These are phyloP conservation scores for Hylia prasina DNA, from an alignment of 2,113 vertebrate genomes.

Conservation along the genomic window DNA sequence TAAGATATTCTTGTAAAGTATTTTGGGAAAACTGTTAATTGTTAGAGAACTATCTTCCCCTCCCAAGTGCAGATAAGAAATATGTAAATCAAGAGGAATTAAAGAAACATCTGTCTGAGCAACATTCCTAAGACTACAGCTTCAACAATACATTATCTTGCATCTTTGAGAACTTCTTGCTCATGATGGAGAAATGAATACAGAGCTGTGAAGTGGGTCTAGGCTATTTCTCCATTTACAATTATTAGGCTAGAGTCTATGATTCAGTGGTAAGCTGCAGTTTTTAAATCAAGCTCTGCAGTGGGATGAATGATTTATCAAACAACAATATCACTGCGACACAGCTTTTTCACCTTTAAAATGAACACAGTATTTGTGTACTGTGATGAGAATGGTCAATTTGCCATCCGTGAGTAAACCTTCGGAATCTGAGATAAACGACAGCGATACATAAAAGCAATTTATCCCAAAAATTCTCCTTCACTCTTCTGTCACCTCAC, in stretches of 20 bases:
- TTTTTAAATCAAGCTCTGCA: background rate
- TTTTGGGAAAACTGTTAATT: background rate
- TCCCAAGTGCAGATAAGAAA: background rate
- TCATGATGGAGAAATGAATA: background rate
- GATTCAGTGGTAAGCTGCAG: background rate
- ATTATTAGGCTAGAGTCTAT: background rate
- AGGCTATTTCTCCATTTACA: background rate
- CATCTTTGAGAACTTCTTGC: background rate
- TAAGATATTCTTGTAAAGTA: background rate
- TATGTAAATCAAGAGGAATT: background rate
- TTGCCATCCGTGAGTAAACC: background rate
- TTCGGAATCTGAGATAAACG: background rate
- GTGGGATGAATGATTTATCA: background rate
- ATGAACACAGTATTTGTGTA: background rate
- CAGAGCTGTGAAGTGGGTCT: background rate
- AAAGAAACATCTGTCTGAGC: background rate
- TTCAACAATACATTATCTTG: background rate
- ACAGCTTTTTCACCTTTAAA: background rate
- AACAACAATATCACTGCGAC: background rate
- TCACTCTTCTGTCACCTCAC: background rate
- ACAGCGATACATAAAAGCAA: background rate
- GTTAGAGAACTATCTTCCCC: background rate
- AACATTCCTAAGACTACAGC: background rate
- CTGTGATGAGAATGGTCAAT: background rate
- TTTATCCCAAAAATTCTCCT: background rate